Evolutionary conservation across 2,797 vertebrate genomes (phyloP), one percentile per base, ranked within the genome.

Genomic region (Nannoperca obscura): DNA sequence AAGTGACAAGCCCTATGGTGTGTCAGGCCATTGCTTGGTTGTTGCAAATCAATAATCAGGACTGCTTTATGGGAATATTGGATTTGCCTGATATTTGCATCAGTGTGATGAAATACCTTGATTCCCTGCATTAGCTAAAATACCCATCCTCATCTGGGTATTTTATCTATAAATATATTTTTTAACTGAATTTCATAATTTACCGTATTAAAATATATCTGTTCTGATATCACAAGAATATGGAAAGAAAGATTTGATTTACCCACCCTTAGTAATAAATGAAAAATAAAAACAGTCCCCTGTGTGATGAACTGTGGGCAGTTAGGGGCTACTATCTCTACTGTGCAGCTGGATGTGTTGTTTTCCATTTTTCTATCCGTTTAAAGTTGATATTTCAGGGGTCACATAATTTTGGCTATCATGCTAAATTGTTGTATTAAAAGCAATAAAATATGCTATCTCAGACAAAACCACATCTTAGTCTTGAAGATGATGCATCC

Each of bases 21-120:
- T 7, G 44, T 19, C 3, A 46, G 17, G 44, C 17, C 24, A 2
- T 17, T 46, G 27, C 4, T 76, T 55, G 17, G 17, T n/a, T 66
- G 3, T n/a, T 32, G 13, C 66, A 69, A 63, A 36, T 76, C 36
- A 54, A 15, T 53, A 4, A 62, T 22, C 52, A n/a, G 19, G 34
- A 52, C 22, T 44, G 20, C 1, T 49, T 62, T 27, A 50, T 40
- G 7, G 1, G 7, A n/a, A 36, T 36, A 11, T 14, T 47, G 54
- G 55, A 59, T 38, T 59, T 12, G 17, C 30, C 1, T 2, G 7
- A 36, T 11, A 22, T 38, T 54, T 27, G 34, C 14, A 19, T 19
- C 15, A 42, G 3, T 10, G 11, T 54, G 34, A 66, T 40, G 9
- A 53, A 66, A 20, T 4, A 53, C 14, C 11, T 60, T 27, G 22